These are phyloP conservation scores for Sebastes taczanowskii DNA, from an alignment of 2,797 vertebrate species.

Conservation along the genomic window DNA sequence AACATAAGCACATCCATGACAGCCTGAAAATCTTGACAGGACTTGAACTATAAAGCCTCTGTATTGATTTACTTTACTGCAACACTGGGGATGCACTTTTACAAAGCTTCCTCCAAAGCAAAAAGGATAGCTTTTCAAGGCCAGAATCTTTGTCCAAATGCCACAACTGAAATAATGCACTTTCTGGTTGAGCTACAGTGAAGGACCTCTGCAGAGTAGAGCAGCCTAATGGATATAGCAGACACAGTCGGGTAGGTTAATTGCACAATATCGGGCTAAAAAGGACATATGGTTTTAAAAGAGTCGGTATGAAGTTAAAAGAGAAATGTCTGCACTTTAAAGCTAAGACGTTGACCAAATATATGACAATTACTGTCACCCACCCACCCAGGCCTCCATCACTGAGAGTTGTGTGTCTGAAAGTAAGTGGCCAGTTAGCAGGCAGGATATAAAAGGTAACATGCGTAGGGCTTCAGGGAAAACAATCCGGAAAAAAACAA, in stretches of 20 bases:
- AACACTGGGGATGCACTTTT: constrained; percentile 63
- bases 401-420: constrained; percentile 11
- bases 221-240: constrained; percentile 77
- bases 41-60: constrained; percentile 55
- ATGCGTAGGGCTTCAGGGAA: constrained; percentile 32
- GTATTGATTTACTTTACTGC: constrained; percentile 65
- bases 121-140: constrained; percentile 70
- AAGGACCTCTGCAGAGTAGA: constrained; percentile 64
- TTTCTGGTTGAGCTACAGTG: constrained; percentile 62
- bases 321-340: constrained; percentile 31
- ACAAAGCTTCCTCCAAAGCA: constrained; percentile 52
- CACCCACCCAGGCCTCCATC: not conserved
- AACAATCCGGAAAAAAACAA: constrained; percentile 29
- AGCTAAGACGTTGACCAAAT: constrained; percentile 42
- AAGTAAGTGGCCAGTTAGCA: constrained; percentile 25
- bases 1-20: constrained; percentile 46
- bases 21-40: constrained; percentile 56
- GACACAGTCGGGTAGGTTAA: constrained; percentile 62
- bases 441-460: constrained; percentile 28
- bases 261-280: constrained; percentile 69
- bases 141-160: constrained; percentile 66
- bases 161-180: constrained; percentile 73
- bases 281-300: constrained; percentile 54
- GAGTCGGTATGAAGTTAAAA: constrained; percentile 24
- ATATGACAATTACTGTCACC: constrained; percentile 25